Evolutionary conservation across 1,140 invertebrate species (phyloP), one percentile per base, ranked within the genome.

Genomic region (Fragariocoptes setiger): DNA sequence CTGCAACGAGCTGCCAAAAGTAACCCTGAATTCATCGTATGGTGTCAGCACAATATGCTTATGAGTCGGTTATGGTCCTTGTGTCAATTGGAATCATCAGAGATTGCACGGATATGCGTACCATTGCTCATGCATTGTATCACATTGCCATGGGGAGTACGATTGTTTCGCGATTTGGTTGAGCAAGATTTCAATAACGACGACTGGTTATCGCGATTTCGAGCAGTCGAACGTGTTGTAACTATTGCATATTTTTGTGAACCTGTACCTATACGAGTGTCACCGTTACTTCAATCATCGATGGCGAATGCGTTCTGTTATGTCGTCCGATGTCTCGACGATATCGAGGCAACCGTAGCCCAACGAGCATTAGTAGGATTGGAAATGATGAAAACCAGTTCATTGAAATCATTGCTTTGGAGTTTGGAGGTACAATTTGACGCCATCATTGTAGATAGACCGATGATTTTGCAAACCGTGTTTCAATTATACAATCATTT

Each of bases 221-320:
- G 73, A 40, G 80, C 88, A 50, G 83, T 92, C 37, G 85, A 92
- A 61, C 66, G 80, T 51, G 79, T 86, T 13, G 80, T 77, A 18
- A 66, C 88, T 41, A 71, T 94, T 41, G 78, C 79, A 13, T 67
- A 83, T 49, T 88, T 88, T 57, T 72, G 94, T 67, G 79, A 88
- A 54, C 70, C 71, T 1, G 74, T 76, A 3, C 72, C 79, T 1
- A 64, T 95, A 20, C 68, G 73, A 48, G 72, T 71, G 42, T 75
- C 78, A 51, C 65, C 74, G 36, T 65, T 72, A 3, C 62, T 97
- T 18, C 82, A 92, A 59, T 78, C 82, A n/a, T 75, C 79, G 0
- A 55, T 97, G 48, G 79, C 86, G 12, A 90, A 86, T 54, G 79
- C 83, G 13, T 94, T 95, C 62, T 94, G 82, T 57, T 86, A 90